These are phyloP conservation scores for Pterois miles DNA, from an alignment of 2,797 vertebrate species.

Conservation along the genomic window DNA sequence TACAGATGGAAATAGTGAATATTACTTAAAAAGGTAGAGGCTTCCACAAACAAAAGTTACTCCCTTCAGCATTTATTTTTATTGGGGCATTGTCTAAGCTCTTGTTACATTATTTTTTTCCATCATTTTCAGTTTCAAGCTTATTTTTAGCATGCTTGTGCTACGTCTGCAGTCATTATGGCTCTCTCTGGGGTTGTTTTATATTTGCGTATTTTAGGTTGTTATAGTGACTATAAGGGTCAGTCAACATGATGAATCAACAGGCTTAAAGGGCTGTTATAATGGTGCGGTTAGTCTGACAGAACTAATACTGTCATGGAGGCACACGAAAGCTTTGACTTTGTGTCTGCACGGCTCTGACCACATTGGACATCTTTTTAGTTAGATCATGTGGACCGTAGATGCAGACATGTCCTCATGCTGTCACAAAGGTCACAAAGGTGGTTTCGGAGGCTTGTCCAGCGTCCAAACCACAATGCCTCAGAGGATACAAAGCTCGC, in stretches of 20 bases:
- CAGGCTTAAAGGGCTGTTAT: slow-evolving; percentile 16
- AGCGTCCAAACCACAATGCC: slow-evolving; percentile 39
- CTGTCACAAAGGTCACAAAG: slow-evolving; percentile 30
- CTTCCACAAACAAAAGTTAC: too few species aligned
- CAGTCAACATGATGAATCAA: slow-evolving; percentile 29
- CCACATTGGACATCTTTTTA: slow-evolving; percentile 40
- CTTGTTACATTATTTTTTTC: neutral
- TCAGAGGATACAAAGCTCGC: slow-evolving; percentile 21
- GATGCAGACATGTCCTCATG: slow-evolving; percentile 56
- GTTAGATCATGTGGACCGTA: slow-evolving; percentile 14
- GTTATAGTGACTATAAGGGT: slow-evolving; percentile 21
- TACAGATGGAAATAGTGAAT: neutral
- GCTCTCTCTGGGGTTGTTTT: slow-evolving; percentile 16
- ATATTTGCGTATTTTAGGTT: neutral
- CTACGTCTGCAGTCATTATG: neutral
- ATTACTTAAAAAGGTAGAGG: neutral
- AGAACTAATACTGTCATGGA: slow-evolving; percentile 14
- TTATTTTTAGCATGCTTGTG: neutral
- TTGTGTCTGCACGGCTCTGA: slow-evolving; percentile 14
- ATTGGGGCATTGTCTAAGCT: neutral
- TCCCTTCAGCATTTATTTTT: neutral
- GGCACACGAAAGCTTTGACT: slow-evolving; percentile 7
- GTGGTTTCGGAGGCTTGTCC: slow-evolving; percentile 28
- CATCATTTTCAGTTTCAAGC: slow-evolving; percentile 5
- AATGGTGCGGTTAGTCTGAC: slow-evolving; percentile 19